These are phyloP conservation scores for Panagrolaimus sp. DNA, from an alignment of 1,140 invertebrate genomes.

Conservation along the genomic window DNA sequence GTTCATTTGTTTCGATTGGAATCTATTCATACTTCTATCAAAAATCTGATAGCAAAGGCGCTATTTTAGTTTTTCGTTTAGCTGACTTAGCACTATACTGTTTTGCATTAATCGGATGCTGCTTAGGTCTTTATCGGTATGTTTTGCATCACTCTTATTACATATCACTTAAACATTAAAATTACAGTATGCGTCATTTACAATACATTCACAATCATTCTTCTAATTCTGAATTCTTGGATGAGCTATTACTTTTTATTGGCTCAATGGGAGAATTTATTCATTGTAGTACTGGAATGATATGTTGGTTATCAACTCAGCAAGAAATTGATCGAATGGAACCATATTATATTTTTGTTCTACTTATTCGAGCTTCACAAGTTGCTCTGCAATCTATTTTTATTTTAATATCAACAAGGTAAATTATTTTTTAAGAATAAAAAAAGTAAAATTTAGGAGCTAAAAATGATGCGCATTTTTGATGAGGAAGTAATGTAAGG, in stretches of 20 bases:
- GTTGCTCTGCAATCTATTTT: constrained; percentile 54
- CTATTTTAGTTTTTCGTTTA: constrained; percentile 49
- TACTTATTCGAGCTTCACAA: constrained; percentile 48
- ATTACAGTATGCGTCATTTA: constrained; percentile 1
- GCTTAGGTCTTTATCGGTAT: constrained; percentile 41
- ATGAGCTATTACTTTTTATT: constrained; percentile 55
- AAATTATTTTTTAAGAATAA: too few relatives aligned
- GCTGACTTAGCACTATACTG: constrained; percentile 52
- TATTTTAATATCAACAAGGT: constrained; percentile 47
- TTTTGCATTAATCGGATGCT: constrained; percentile 47
- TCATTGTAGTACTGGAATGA: constrained; percentile 36
- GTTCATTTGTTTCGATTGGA: constrained; percentile 52
- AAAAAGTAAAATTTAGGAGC: too few relatives aligned
- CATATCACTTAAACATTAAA: too few relatives aligned
- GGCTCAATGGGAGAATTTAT: constrained; percentile 54
- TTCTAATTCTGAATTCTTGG: constrained; percentile 52
- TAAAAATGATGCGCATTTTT: too few relatives aligned
- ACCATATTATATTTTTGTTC: constrained; percentile 41
- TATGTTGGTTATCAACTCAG: constrained; percentile 21
- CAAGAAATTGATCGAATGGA: constrained; percentile 13
- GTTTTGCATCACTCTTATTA: too few relatives aligned
- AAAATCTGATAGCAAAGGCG: constrained; percentile 31
- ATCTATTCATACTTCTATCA: constrained; percentile 52
- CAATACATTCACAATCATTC: constrained; percentile 26
- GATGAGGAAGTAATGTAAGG: too few relatives aligned